Evolutionary conservation across 2,113 vertebrate species (phyloP).

Genomic region (Amia ocellicauda): DNA sequence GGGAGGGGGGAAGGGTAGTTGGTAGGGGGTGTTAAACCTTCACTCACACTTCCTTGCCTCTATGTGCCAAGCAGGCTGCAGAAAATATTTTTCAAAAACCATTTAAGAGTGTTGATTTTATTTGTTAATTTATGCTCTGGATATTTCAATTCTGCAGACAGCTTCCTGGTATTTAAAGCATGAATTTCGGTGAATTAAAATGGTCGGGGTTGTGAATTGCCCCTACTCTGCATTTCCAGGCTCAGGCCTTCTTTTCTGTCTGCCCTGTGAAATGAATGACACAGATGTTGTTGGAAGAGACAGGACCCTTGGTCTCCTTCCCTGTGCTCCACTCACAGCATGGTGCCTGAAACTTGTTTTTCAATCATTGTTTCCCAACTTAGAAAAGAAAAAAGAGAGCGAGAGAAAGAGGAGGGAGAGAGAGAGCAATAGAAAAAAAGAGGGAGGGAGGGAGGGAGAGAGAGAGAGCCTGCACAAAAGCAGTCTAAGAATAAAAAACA

Average conservation of each 20-base stretch:
- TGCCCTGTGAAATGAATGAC: slow-evolving; percentile 62
- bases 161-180: slow-evolving; percentile 25
- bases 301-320: slow-evolving; percentile 59
- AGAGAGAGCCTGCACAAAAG: slow-evolving; percentile 57
- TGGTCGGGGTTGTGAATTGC: slow-evolving; percentile 44
- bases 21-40: slow-evolving; percentile 2
- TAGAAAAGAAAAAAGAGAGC: slow-evolving; percentile 40
- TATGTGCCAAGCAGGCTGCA: neutral
- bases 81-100: neutral
- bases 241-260: slow-evolving; percentile 49
- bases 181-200: slow-evolving; percentile 52
- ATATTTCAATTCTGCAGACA: too few species aligned
- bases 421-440: slow-evolving; percentile 38
- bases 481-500: slow-evolving; percentile 49
- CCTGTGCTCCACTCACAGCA: slow-evolving; percentile 63
- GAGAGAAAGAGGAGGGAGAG: slow-evolving; percentile 44
- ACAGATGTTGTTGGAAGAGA: slow-evolving; percentile 71
- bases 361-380: slow-evolving; percentile 61
- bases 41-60: neutral
- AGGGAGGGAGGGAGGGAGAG: slow-evolving; percentile 48
- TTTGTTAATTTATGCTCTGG: too few species aligned
- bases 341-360: slow-evolving; percentile 75
- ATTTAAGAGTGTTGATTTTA: too few species aligned
- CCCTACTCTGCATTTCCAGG: slow-evolving; percentile 37
- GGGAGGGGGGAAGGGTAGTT: slow-evolving; percentile 10